Base-by-base conservation (phyloP, 2,113 vertebrate genomes). In the Butorides virescens region DNA sequence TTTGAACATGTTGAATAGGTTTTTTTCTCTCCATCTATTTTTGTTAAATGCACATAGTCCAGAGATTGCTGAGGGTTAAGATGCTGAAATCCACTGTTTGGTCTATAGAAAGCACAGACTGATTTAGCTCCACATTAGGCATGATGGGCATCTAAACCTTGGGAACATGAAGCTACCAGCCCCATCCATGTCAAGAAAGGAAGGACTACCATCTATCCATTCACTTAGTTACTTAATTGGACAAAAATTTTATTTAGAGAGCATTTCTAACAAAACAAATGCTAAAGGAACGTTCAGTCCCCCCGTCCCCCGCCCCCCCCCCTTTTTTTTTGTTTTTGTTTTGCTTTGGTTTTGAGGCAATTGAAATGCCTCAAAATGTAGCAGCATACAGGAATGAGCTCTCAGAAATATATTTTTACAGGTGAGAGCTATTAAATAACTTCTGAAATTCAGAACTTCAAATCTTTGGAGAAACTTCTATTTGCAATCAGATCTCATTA, bases 221-320 rank as follows among this genome's bases (percentile, higher is more conserved):
- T 80, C 36, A 52, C 22, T 44, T n/a, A 29, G 15, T 72, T 53
- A n/a, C 14, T 56, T 46, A 56, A 81, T 34, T 44, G 34, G 32
- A 32, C 8, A 29, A 55, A 52, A 12, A 50, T 73, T 66, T 75
- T 58, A 56, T 46, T 59, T 56, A 55, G 16, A 63, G 4, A 58
- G 1, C 4, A 27, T 61, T 84, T 88, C 27, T 65, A 47, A 47
- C 15, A 16, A 11, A 42, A 36, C 7, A 50, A 55, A 22, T 47
- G 22, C 9, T 32, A 52, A 65, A 83, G 4, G 30, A 46, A 23
- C 29, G 7, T 44, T 75, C 23, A 6, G 29, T 63, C 63, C 3
- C 8, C 11, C 10, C 9, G n/a, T n/a, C n/a, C n/a, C n/a, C n/a
- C n/a, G n/a, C 3, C 9, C 7, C 13, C 11, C 11, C 9, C 3